phyloP scores from a whole-genome alignment of 1,140 invertebrate genomes.

The Drosophila ficusphila region DNA sequence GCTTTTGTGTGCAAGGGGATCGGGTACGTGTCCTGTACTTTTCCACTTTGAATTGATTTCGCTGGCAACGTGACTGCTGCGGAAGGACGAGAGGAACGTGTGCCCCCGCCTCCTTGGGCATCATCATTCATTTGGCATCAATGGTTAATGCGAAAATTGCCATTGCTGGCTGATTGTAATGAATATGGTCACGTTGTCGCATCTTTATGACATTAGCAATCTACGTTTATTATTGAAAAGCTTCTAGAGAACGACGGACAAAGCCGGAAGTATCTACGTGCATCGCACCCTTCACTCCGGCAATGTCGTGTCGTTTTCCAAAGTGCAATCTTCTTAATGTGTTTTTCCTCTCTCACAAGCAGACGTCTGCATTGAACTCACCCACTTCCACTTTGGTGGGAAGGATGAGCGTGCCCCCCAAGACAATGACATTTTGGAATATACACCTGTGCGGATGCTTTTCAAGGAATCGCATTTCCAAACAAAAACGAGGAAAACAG shows the following conservation, averaged over 20 bases:
- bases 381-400: neutral
- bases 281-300: constrained; percentile 9
- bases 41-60: constrained; percentile 62
- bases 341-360: constrained; percentile 48
- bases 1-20: constrained; percentile 28
- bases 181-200: constrained; percentile 64
- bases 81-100: neutral
- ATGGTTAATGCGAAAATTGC: constrained; percentile 77
- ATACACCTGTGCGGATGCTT: constrained; percentile 3
- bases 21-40: constrained; percentile 57
- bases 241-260: neutral
- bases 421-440: constrained; percentile 34
- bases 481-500: constrained; percentile 3
- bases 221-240: constrained; percentile 53
- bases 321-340: constrained; percentile 81
- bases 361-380: constrained; percentile 43
- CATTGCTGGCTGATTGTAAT: constrained; percentile 67
- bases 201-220: constrained; percentile 72
- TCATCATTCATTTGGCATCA: constrained; percentile 75
- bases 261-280: constrained; percentile 31
- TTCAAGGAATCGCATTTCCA: constrained; percentile 44
- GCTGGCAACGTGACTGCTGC: constrained; percentile 42
- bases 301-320: constrained; percentile 66
- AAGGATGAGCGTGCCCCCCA: neutral
- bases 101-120: constrained; percentile 14